Base-by-base conservation (phyloP, 2,888 invertebrate species). In the Andrena flavipes region DNA sequence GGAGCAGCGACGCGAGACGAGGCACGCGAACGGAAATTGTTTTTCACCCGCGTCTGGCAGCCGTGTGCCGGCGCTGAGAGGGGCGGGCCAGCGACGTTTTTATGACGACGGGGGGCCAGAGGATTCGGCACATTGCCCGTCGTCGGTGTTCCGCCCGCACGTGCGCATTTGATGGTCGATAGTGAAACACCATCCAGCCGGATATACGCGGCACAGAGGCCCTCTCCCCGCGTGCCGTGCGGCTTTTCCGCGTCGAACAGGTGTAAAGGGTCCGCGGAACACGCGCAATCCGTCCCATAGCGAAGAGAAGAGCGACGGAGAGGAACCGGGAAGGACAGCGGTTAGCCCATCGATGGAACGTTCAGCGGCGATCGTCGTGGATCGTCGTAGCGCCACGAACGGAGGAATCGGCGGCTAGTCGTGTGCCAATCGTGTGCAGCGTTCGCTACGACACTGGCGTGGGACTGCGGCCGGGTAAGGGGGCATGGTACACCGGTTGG, bases 221-320 rank as follows among this genome's bases (percentile, higher is more conserved):
- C 42, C 10, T 23, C 8, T 59, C 48, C 59, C 54, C 30, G 67
- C 42, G 75, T n/a, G 30, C 69, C 68, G 42, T 1, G 42, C 42
- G 42, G 42, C 42, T 16, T 13, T 42, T 49, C 49, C 8, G 30
- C 16, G 42, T 59, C 35, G 59, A 76, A 62, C 76, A 62, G 70
- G 56, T 51, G 80, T 33, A 20, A 72, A 67, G 42, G 42, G 16
- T 42, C 0, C 42, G 42, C 42, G 42, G 72, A 78, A 69, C 70
- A 64, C 69, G 62, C 63, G 86, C 69, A 77, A 83, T 86, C 85
- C 85, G 86, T 86, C 86, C 85, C 30, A 78, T 73, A 73, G 33
- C 56, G 62, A 63, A 8, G 30, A 26, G 2, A n/a, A 23, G 16
- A 73, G 56, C 16, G 10, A 16, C 10, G 26, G 30, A n/a, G 42